Evolutionary conservation across 2,113 vertebrate genomes (phyloP), one percentile per base, ranked within the genome.

Genomic region (Rallus limicola): DNA sequence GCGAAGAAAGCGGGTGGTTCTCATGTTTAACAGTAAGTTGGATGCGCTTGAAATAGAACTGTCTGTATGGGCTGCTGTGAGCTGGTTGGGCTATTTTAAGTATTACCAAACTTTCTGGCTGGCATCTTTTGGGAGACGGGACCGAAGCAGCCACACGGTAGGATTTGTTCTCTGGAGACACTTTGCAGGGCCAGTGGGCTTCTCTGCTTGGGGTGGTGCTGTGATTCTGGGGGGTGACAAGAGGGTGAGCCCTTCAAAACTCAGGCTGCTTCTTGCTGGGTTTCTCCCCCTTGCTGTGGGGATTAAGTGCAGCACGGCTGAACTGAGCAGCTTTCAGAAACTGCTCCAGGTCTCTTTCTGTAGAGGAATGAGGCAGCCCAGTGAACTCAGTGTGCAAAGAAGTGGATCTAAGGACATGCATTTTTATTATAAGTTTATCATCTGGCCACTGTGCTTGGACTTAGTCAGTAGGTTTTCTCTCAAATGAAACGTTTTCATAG

Each of bases 1-100:
- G 87, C 24, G 82, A 92, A 91, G 91, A 88, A 82, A 93, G 87
- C 15, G 13, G 72, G 86, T 71, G 77, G 96, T 88, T 92, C 83
- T 87, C 63, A 1, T 78, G 89, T 88, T 62, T 90, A 38, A 93
- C 92, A 82, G 95, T 89, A 94, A 80, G 82, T 96, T 93, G 91
- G 60, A 16, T 56, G 93, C 46, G 89, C 97, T 92, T 65, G 93
- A 97, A 97, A 97, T 97, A 97, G 96, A 93, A 89, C 87, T 3
- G 38, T 94, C 87, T 93, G 58, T 85, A 81, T 92, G 92, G 95
- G 53, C 91, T 93, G 94, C 95, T 53, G 88, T 46, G 90, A 86
- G 86, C 92, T 80, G 48, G 21, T 75, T 44, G 67, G 79, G 90
- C 96, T 97, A 97, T 97, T 97, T 97, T 97, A 96, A 86, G 95